Evolutionary conservation across 2,113 vertebrate genomes (phyloP).

Genomic region (Rhombomys opimus): DNA sequence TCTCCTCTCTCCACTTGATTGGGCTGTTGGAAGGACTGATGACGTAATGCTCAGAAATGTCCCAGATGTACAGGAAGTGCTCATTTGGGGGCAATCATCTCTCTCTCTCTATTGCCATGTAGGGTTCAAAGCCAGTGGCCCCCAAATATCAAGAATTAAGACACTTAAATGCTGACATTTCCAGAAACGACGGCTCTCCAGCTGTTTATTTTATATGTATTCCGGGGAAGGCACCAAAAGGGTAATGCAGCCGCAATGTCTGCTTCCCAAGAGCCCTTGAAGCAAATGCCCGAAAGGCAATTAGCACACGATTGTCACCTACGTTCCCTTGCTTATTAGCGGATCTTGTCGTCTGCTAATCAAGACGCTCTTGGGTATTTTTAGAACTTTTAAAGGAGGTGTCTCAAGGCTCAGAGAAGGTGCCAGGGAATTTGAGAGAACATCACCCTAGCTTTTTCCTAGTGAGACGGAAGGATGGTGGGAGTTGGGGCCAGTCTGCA

Average conservation of each 20-base stretch:
- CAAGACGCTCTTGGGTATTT: conserved; percentile 51
- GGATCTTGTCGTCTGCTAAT: conserved; percentile 37
- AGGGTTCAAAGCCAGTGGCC: not conserved
- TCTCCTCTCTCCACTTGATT: not conserved
- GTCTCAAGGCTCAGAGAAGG: conserved; percentile 29
- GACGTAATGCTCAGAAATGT: not conserved
- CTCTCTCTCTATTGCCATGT: not conserved
- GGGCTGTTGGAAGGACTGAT: not conserved
- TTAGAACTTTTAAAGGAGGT: conserved; percentile 72
- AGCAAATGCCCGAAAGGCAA: conserved; percentile 62
- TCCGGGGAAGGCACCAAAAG: conserved; percentile 47
- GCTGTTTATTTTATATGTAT: conserved; percentile 50
- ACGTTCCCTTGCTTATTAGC: not conserved
- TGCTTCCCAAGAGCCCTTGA: conserved; percentile 62
- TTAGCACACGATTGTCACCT: conserved; percentile 57
- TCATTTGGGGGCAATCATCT: not conserved
- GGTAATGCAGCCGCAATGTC: conserved; percentile 42
- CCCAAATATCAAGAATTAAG: conserved; percentile 64
- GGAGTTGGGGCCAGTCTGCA: fast-evolving
- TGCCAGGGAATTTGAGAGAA: not conserved
- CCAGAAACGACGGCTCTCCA: conserved; percentile 45
- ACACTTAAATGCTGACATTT: conserved; percentile 65
- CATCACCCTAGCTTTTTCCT: not conserved
- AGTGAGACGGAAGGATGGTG: too few species aligned
- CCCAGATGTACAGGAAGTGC: not conserved